Conservation (phyloP, 2,888 invertebrate species). For the Heliconius hortense region DNA sequence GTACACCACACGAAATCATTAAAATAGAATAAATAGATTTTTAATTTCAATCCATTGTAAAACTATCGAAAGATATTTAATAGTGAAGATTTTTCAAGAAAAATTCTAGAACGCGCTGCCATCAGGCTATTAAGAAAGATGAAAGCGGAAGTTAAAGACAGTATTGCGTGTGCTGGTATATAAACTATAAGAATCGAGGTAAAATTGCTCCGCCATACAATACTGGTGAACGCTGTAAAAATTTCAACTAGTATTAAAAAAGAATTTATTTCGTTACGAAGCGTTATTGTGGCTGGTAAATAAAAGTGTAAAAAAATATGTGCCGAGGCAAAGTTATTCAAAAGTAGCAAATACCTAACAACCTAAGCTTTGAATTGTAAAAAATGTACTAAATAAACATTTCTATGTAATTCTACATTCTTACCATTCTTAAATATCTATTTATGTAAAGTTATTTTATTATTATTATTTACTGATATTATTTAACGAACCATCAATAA, state of each 20-base stretch:
- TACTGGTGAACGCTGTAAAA: background rate
- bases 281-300: slow-evolving; percentile 1
- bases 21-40: too few species aligned
- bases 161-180: background rate
- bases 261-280: slow-evolving; percentile 13
- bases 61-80: background rate
- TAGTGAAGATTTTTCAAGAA: background rate
- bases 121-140: slow-evolving; percentile 15
- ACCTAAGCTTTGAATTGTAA: slow-evolving; percentile 1
- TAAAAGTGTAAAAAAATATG: slow-evolving; percentile 13
- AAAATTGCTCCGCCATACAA: background rate
- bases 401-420: background rate
- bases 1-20: too few species aligned
- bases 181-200: slow-evolving; percentile 5
- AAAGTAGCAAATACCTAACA: background rate
- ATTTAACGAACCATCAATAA: background rate
- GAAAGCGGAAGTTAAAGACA: slow-evolving; percentile 14
- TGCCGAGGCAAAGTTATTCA: slow-evolving; percentile 12
- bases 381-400: background rate
- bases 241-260: background rate
- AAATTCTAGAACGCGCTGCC: slow-evolving; percentile 1
- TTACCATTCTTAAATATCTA: background rate
- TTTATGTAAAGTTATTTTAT: background rate
- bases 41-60: background rate
- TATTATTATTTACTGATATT: background rate